These are phyloP conservation scores for Drosophila dunni DNA, from an alignment of 1,140 invertebrate genomes.

Conservation along the genomic window DNA sequence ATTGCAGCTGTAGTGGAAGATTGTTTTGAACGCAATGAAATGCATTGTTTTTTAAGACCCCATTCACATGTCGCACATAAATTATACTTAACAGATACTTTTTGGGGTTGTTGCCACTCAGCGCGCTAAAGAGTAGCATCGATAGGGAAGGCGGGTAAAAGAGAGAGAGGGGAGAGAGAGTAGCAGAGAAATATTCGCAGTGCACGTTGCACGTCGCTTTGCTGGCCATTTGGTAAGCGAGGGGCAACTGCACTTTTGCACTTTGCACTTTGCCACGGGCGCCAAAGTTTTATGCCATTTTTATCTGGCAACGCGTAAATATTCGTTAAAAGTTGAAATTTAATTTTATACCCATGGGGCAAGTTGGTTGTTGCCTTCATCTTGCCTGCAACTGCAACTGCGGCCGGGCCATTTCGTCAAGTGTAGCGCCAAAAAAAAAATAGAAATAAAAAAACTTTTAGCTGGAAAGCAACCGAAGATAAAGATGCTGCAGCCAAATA, in stretches of 20 bases:
- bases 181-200: neutral
- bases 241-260: constrained; percentile 62
- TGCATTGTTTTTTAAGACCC: constrained; percentile 61
- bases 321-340: constrained; percentile 83
- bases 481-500: constrained; percentile 71
- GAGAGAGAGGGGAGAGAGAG: neutral
- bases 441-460: constrained; percentile 1
- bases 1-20: constrained; percentile 14
- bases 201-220: constrained; percentile 42
- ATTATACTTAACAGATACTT: constrained; percentile 79
- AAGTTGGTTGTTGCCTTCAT: constrained; percentile 7
- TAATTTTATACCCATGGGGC: constrained; percentile 75
- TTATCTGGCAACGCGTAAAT: constrained; percentile 81
- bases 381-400: constrained; percentile 24
- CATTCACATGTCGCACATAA: constrained; percentile 63
- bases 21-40: constrained; percentile 52
- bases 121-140: neutral
- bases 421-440: constrained; percentile 48
- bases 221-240: constrained; percentile 36
- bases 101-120: constrained; percentile 53
- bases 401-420: constrained; percentile 55
- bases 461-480: constrained; percentile 25
- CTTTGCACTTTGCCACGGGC: constrained; percentile 36
- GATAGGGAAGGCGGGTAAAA: neutral
- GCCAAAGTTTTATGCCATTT: constrained; percentile 79